Evolutionary conservation across 2,888 invertebrate genomes (phyloP).

Genomic region (Aplocera efformata): DNA sequence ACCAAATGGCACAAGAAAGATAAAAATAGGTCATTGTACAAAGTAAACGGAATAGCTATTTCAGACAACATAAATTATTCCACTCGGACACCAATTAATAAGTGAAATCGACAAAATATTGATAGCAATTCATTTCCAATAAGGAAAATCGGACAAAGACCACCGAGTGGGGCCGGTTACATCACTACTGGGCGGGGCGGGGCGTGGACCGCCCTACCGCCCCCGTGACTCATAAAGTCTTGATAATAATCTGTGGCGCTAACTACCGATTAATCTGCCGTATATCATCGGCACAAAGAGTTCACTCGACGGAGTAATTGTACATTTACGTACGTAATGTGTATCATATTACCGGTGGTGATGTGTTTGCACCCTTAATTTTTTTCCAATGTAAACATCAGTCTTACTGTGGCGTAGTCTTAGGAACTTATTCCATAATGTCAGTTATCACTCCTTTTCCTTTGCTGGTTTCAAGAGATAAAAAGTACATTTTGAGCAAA

Average conservation of each 20-base stretch:
- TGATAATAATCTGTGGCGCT: conserved; percentile 11
- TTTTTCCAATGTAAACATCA: no score
- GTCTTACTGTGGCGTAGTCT: no score
- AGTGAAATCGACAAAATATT: conserved; percentile 8
- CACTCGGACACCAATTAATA: conserved; percentile 9
- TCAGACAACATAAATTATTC: conserved; percentile 12
- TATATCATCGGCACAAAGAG: conserved; percentile 35
- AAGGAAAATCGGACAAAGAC: conserved; percentile 14
- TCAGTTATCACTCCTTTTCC: no score
- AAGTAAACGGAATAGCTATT: no score
- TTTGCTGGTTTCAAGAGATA: no score
- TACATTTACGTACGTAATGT: conserved; percentile 42
- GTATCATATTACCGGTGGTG: no score
- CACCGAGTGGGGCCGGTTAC: conserved; percentile 15
- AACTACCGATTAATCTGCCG: conserved; percentile 13
- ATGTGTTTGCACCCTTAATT: conserved; percentile 29
- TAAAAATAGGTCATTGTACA: no score
- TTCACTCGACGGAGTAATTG: conserved; percentile 37
- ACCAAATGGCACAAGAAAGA: no score
- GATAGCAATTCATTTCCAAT: conserved; percentile 14
- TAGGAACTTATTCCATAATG: no score
- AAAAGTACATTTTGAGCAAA: no score
- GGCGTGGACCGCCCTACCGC: conserved; percentile 24
- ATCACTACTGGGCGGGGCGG: conserved; percentile 29
- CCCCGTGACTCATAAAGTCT: conserved; percentile 33